A percentile compares a stretch with the other conserved stretches of the same genome.
These are phyloP conservation scores for Lysandra bellargus DNA, from an alignment of 2,888 invertebrate genomes.

Conservation along the genomic window DNA sequence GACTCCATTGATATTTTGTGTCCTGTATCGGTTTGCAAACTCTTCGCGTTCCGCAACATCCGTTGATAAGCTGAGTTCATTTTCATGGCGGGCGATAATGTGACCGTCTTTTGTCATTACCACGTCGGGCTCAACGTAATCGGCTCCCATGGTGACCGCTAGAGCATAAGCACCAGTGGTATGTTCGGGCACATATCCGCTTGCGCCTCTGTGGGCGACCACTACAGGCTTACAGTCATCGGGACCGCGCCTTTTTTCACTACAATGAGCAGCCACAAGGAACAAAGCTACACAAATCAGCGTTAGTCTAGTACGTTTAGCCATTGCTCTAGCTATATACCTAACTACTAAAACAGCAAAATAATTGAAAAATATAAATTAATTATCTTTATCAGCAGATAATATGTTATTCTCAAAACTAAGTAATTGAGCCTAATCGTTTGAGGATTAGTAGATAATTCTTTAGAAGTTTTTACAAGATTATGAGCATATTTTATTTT, in stretches of 20 bases:
- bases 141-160: constrained; percentile 68
- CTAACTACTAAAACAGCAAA: constrained; percentile 10
- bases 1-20: constrained; percentile 57
- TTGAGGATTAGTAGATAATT: background rate
- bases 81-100: constrained; percentile 67
- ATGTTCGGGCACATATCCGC: constrained; percentile 72
- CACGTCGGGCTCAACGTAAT: constrained; percentile 71
- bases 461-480: background rate
- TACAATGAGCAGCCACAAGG: constrained; percentile 29
- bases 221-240: constrained; percentile 56
- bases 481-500: background rate
- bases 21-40: constrained; percentile 56
- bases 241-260: constrained; percentile 40
- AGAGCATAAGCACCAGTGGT: constrained; percentile 69
- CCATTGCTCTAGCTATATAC: background rate
- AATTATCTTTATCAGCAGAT: constrained; percentile 2
- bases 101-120: constrained; percentile 68
- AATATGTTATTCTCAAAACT: background rate
- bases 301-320: constrained; percentile 12
- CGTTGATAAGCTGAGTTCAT: constrained; percentile 61
- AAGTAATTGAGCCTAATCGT: background rate
- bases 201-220: constrained; percentile 68
- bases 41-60: constrained; percentile 58
- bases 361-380: background rate
- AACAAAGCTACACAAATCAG: constrained; percentile 28